Conservation (phyloP, 2,888 invertebrate species). For the Leptopilina syphax region DNA sequence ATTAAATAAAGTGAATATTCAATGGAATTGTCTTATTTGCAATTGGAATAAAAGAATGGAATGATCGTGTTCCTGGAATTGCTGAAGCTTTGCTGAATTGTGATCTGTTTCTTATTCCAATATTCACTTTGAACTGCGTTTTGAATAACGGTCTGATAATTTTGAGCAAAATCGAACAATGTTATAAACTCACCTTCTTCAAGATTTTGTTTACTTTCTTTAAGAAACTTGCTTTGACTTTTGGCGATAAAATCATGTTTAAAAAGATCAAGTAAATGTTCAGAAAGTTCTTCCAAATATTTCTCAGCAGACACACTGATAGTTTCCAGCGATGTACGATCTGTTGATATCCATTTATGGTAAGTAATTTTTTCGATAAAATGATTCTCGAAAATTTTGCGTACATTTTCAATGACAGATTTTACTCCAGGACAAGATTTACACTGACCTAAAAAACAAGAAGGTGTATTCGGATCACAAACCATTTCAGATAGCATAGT, state of each 20-base stretch:
- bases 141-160: no score
- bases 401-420: slow-evolving; percentile 6
- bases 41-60: no score
- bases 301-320: background rate
- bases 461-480: background rate
- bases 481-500: slow-evolving; percentile 33
- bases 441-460: background rate
- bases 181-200: no score
- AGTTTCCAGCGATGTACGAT: slow-evolving; percentile 9
- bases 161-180: no score
- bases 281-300: background rate
- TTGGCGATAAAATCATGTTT: slow-evolving; percentile 23
- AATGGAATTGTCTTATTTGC: no score
- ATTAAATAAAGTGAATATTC: no score
- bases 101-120: no score
- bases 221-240: background rate
- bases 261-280: slow-evolving; percentile 1
- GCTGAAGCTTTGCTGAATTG: no score
- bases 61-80: no score
- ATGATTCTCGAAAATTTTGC: background rate
- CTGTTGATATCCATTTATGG: slow-evolving; percentile 12
- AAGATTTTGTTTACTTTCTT: no score
- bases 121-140: no score
- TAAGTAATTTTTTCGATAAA: slow-evolving; percentile 9
- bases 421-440: slow-evolving; percentile 4